Conservation (phyloP, 2,113 vertebrate genomes). For the Struthio camelus region DNA sequence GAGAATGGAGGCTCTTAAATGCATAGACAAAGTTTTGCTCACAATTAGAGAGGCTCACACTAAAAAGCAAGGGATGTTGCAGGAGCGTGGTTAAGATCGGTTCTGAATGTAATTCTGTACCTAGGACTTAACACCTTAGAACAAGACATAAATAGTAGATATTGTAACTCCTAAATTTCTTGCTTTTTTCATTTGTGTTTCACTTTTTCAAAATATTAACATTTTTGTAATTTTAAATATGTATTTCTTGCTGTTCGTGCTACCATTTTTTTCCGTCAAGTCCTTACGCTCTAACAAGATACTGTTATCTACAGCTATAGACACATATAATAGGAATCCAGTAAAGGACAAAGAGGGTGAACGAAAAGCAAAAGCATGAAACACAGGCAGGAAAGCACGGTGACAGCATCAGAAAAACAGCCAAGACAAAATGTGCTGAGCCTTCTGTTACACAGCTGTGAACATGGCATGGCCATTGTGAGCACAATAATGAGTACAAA, state of each 20-base stretch:
- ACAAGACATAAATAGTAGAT: neutral
- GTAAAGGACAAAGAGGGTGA: neutral
- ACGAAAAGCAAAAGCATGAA: conserved; percentile 14
- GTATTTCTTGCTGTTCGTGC: conserved; percentile 6
- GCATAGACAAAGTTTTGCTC: neutral
- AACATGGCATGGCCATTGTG: neutral
- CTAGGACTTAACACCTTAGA: neutral
- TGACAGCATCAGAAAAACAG: neutral
- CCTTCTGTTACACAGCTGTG: neutral
- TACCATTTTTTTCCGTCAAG: conserved; percentile 25
- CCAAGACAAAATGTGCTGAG: conserved; percentile 4
- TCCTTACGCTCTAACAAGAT: neutral
- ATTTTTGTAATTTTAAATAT: neutral
- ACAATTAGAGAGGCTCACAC: neutral
- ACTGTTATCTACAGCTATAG: neutral
- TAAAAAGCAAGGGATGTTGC: neutral
- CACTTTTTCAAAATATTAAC: neutral
- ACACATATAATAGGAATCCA: neutral
- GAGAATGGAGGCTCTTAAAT: neutral
- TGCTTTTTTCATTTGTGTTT: neutral
- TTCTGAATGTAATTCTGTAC: neutral
- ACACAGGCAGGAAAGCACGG: neutral
- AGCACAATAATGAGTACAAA: neutral
- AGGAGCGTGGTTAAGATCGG: neutral
- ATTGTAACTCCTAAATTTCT: neutral